Percentiles rank a stretch among this genome's conserved stretches.
Evolutionary conservation across 1,140 invertebrate genomes (phyloP).

Genomic region (Musca vetustissima): DNA sequence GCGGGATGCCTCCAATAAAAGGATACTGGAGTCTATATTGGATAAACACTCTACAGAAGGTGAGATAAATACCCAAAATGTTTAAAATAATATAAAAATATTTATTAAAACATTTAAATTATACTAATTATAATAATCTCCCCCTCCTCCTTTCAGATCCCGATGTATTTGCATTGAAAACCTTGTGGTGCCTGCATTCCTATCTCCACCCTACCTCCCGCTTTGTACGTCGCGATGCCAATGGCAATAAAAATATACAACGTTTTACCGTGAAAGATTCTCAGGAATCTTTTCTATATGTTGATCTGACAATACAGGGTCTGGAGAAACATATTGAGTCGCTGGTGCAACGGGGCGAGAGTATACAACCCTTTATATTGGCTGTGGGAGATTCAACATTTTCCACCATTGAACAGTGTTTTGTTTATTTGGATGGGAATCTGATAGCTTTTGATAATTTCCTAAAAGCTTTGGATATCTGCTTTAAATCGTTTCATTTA

Average conservation of each 20-base stretch:
- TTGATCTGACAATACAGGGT: background rate
- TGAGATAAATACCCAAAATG: background rate
- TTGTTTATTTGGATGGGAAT: no score
- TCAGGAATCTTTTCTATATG: background rate
- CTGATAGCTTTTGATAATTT: background rate
- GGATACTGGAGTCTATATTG: background rate
- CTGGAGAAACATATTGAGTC: background rate
- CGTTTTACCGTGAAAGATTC: background rate
- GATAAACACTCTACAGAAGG: no score
- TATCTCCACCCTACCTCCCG: background rate
- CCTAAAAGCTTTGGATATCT: background rate
- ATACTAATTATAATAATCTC: no score
- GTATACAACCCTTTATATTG: background rate
- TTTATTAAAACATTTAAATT: background rate
- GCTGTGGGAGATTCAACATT: background rate
- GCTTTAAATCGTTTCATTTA: background rate
- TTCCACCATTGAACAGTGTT: no score
- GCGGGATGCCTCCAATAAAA: background rate
- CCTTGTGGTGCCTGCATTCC: background rate
- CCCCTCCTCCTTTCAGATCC: background rate
- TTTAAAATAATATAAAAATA: background rate
- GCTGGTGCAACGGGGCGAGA: background rate
- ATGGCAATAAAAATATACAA: background rate
- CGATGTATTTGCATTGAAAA: conserved; percentile 2
- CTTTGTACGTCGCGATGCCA: background rate